Evolutionary conservation across 23 tunicate genomes (phyloP), one percentile per base, ranked within the genome.

Genomic region (Trididemnum nubilum): DNA sequence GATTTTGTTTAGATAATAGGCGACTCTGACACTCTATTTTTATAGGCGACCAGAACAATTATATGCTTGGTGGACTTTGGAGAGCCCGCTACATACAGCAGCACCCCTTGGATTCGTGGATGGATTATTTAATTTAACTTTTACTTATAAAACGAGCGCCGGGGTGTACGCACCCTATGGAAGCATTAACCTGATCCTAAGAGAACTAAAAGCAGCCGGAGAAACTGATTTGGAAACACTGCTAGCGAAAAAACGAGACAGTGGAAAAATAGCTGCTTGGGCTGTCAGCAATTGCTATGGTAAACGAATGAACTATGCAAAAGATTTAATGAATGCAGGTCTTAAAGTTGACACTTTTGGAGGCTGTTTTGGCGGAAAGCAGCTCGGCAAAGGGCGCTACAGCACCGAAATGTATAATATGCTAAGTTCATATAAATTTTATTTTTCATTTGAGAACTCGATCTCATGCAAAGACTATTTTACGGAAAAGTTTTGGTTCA

Each of bases 401-500:
- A 82, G 88, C 34, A 72, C 50, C 1, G 40, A 79, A 0, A 77
- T 93, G 73, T 88, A 93, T 58, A 63, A 87, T 38, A 89, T 72
- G 23, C 26, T 93, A 7, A 49, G 82, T 36, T 7, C 74, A 27
- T 93, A 93, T 85, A 87, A 80, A 39, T 93, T 93, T 65, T 93
- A 93, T 60, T 87, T 93, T 61, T 81, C 98, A 1, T 93, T 93
- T 67, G 98, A 93, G 81, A 93, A 93, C 77, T 91, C 94, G 27
- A 77, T 83, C 44, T 36, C 81, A 24, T 93, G 98, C 81, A 87
- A 88, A 66, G 98, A 93, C 52, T 93, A 93, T 60, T 52, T 93
- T 69, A 87, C 98, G 2, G 98, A 93, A 61, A 93, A 93, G 70
- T 93, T 93, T 66, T 93, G 98, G 98, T 93, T 93, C 37, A 93